phyloP scores from a whole-genome alignment of 2,888 invertebrate species.

The Conops quadrifasciatus region DNA sequence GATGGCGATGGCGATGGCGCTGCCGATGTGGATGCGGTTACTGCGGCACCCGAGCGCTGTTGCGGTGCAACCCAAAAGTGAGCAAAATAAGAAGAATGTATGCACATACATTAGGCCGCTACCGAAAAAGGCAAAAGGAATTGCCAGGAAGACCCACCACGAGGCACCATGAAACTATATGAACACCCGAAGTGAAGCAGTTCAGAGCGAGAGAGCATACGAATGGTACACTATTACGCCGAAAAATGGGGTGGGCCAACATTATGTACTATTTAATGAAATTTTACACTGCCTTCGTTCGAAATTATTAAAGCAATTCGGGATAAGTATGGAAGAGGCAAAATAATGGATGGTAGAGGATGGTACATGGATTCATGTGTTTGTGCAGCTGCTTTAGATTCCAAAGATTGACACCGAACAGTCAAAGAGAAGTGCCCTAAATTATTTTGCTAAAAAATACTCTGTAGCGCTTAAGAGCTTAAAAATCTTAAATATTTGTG shows the following conservation, averaged over 20 bases:
- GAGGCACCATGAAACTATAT: no score
- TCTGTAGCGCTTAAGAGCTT: neutral
- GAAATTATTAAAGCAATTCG: no score
- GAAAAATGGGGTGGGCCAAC: no score
- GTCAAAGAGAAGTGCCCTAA: neutral
- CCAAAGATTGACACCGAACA: neutral
- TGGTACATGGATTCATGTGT: neutral
- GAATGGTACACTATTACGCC: no score
- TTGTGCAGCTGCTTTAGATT: neutral
- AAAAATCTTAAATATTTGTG: neutral
- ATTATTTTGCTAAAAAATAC: conserved; percentile 25
- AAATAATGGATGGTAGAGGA: neutral
- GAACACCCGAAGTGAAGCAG: no score
- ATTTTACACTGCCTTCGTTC: no score
- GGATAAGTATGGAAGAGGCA: neutral
- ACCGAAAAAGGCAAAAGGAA: no score
- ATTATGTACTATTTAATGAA: no score
- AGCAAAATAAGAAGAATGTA: no score
- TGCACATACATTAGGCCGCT: no score
- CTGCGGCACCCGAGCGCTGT: neutral
- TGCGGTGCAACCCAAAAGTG: neutral
- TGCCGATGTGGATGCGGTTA: neutral
- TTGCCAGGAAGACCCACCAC: no score
- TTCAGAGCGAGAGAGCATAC: no score
- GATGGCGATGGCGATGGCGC: neutral